Evolutionary conservation across 2,888 invertebrate genomes (phyloP), one percentile per base, ranked within the genome.

Genomic region (Cheilosia grossa): DNA sequence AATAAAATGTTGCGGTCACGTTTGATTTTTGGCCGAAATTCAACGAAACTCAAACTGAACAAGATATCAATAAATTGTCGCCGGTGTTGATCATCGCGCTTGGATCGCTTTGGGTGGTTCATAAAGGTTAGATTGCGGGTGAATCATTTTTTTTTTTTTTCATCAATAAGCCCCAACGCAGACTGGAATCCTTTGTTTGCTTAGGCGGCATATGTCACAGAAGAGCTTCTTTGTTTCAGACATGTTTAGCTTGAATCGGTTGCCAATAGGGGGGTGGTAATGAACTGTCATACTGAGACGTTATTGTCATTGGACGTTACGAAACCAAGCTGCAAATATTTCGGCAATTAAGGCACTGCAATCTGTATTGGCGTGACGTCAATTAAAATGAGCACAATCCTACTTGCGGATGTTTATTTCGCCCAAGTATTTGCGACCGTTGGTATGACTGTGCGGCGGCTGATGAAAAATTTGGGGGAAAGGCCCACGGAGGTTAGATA

Each of bases 1-100:
- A 83, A 79, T 70, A 72, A 69, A 77, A 56, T 37, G 69, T 44
- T n/a, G 83, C 83, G 79, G 83, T 83, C 69, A 80, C 74, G 83
- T 83, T 83, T 80, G 83, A 83, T 58, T 75, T 82, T 80, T 59
- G 27, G 27, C 56, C 66, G 74, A 74, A 70, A 70, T 75, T 54
- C 19, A 42, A 47, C 47, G 17, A 58, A 21, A 17, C 19, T 21
- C 2, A 37, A 21, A 10, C 15, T 27, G 33, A 37, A n/a, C 33
- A 40, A 13, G 33, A 44, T 77, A 54, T 75, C 66, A 49, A 75
- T 56, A 69, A 78, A 61, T 61, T 78, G 77, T 70, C 77, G 40
- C 49, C 54, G 33, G n/a, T 40, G 61, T 47, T 69, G 61, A 77
- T 69, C 40, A 78, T 54, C 63, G 37, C 67, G 24, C 40, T 47